These are phyloP conservation scores for Ifrita kowaldi DNA, from an alignment of 2,113 vertebrate genomes.

Conservation along the genomic window DNA sequence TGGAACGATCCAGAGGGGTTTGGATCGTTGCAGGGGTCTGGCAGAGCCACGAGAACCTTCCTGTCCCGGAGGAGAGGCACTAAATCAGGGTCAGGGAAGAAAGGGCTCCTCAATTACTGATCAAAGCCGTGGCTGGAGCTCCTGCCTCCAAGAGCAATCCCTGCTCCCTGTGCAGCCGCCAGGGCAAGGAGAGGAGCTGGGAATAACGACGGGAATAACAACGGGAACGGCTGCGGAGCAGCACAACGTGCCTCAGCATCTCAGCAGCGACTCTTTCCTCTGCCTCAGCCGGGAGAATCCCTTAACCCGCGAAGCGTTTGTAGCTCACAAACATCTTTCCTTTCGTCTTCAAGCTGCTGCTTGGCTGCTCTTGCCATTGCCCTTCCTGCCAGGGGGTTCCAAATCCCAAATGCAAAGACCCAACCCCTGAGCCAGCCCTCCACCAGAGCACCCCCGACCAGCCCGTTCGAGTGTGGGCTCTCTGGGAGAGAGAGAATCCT, in stretches of 20 bases:
- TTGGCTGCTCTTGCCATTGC: not conserved
- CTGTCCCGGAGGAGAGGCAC: not conserved
- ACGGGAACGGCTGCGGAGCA: not conserved
- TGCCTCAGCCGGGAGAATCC: not conserved
- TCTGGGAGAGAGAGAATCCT: not conserved
- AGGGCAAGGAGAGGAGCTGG: not conserved
- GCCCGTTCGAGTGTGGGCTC: not conserved
- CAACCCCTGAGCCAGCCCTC: not conserved
- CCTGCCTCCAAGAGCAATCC: not conserved
- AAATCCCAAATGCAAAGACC: not conserved
- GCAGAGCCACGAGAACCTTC: not conserved
- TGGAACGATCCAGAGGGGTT: not conserved
- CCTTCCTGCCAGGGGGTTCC: not conserved
- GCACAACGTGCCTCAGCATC: not conserved
- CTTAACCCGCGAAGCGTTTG: fast-evolving
- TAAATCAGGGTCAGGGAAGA: not conserved
- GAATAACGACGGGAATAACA: not conserved
- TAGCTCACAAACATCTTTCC: not conserved
- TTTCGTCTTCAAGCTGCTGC: not conserved
- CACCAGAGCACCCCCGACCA: not conserved
- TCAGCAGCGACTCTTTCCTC: not conserved
- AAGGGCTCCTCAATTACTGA: not conserved
- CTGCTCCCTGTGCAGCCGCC: not conserved
- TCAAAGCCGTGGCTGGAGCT: not conserved
- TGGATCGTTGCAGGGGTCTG: not conserved